Base-by-base conservation (phyloP, 2,113 vertebrate species). In the Leucopsar rothschildi region DNA sequence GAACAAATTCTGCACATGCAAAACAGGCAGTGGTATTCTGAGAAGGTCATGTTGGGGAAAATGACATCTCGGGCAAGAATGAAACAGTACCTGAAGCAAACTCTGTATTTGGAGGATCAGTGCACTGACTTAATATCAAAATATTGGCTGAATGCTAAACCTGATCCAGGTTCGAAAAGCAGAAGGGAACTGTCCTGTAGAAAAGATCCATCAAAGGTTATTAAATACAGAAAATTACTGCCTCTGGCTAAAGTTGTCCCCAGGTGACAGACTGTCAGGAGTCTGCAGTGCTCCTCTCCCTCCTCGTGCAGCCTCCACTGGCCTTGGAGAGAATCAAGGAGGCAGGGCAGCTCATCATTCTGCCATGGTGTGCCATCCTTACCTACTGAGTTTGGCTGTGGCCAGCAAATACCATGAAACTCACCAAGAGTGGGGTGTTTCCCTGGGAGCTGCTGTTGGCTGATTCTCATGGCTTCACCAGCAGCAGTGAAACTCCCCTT, bases 11-110 rank as follows among this genome's bases (percentile, higher is more conserved):
- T 73, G 76, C 85, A 65, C 59, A 8, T 18, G 59, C 8, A 1
- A 35, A 92, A 55, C 18, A 25, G 59, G 71, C 85, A 23, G 59
- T 27, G 71, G 64, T 86, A 42, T 55, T 69, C 64, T 66, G 90
- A 90, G 93, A 93, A 96, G 95, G 92, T 90, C 79, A 31, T 37
- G 12, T 0, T 27, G 42, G 55, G 63, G 39, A 12, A 92, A 83
- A 82, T 27, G 61, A 59, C 70, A 76, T 91, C 88, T 89, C 63
- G 8, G 56, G 27, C 53, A 31, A 70, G 86, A 68, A 78, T 37
- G 86, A 96, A 95, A 95, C 84, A 47, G 57, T 75, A 96, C 87
- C 92, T 63, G 68, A 59, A 86, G 64, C 35, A 83, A 80, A 77
- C 44, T 56, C 63, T 1, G 3, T 66, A 10, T 75, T 12, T 91